Evolutionary conservation across 2,888 invertebrate species (phyloP).

Genomic region (Spisula subtruncata): DNA sequence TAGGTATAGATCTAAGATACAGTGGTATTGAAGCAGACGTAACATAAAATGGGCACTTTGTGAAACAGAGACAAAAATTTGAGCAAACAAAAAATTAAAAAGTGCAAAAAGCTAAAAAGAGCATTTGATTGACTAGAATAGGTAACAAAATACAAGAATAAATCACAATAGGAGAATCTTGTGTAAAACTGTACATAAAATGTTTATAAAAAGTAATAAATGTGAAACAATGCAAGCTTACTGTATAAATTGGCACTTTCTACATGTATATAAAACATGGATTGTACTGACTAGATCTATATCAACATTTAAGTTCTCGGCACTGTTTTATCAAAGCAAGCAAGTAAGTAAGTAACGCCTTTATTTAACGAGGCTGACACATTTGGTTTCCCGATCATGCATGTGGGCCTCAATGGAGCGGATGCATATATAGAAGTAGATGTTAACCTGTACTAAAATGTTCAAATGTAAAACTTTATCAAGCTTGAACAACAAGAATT

Average conservation of each 20-base stretch:
- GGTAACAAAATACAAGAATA: neutral
- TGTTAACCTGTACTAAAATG: too few species aligned
- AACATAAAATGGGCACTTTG: neutral
- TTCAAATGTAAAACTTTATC: too few species aligned
- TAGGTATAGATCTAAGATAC: too few species aligned
- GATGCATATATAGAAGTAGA: too few species aligned
- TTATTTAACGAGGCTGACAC: too few species aligned
- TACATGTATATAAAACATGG: neutral
- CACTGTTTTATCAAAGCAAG: too few species aligned
- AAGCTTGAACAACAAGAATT: too few species aligned
- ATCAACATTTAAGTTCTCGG: neutral
- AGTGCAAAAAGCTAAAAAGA: neutral
- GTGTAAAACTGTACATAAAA: constrained; percentile 12
- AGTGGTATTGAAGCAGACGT: neutral
- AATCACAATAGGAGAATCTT: neutral
- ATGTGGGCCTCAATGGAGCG: too few species aligned
- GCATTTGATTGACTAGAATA: neutral
- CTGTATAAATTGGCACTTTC: neutral
- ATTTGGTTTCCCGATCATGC: too few species aligned
- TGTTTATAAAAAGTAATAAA: neutral
- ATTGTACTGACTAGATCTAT: neutral
- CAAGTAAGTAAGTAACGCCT: too few species aligned
- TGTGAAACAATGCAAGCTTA: neutral
- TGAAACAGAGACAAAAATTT: neutral
- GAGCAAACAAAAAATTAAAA: constrained; percentile 16